A percentile compares a stretch with the other conserved stretches of the same genome.
Conservation (phyloP, 1,140 invertebrate genomes). For the Trinorchestia longiramus region DNA sequence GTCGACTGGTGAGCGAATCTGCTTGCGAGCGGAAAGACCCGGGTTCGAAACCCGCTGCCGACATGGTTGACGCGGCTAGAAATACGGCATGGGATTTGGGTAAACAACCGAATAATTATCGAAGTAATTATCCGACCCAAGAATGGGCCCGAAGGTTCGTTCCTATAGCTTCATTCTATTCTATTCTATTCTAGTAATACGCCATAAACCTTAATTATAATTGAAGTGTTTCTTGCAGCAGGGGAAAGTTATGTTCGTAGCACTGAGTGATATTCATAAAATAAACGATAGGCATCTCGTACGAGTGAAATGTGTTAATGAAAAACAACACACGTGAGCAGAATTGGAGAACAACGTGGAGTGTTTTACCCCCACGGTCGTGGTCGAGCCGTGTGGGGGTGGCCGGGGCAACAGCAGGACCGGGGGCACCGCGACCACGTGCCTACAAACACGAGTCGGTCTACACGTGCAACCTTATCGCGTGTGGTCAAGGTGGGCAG, state of each 20-base stretch:
- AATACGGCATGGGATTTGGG: too few species aligned
- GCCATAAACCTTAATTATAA: background rate
- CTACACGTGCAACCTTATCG: background rate
- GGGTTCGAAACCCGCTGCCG: too few species aligned
- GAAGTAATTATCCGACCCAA: too few species aligned
- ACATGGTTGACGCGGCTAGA: too few species aligned
- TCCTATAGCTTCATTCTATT: too few species aligned
- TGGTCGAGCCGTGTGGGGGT: background rate
- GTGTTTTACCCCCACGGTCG: background rate
- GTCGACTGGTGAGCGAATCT: too few species aligned
- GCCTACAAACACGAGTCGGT: background rate
- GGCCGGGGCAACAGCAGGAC: background rate
- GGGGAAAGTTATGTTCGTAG: too few species aligned
- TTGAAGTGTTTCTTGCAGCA: too few species aligned
- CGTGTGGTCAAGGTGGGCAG: background rate
- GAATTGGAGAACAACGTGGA: slow-evolving; percentile 20
- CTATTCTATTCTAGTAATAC: too few species aligned
- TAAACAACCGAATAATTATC: too few species aligned
- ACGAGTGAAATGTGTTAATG: background rate
- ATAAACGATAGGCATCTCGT: background rate
- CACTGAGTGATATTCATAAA: background rate
- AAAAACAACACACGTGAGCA: slow-evolving; percentile 18
- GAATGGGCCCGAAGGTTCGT: too few species aligned
- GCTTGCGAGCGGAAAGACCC: too few species aligned
- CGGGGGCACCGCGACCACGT: background rate